phyloP scores from a whole-genome alignment of 2,113 vertebrate species.

The Taxidea taxus region DNA sequence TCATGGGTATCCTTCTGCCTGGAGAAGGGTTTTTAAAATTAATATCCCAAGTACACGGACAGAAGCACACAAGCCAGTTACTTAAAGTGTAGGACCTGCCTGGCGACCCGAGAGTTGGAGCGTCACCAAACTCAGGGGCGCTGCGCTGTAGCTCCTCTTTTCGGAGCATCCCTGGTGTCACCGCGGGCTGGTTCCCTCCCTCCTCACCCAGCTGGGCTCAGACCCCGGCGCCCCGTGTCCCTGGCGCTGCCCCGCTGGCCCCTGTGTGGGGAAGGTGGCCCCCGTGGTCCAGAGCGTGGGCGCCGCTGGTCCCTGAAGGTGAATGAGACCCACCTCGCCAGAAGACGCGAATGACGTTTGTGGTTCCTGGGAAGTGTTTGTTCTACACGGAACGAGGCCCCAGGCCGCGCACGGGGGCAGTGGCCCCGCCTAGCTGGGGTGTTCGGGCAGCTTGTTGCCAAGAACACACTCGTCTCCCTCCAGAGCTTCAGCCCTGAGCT shows the following conservation, averaged over 20 bases:
- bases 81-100: not conserved
- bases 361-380: rapidly evolving
- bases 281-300: not conserved
- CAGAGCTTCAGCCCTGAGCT: not conserved
- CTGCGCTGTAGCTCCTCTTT: not conserved
- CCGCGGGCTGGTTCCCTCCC: not conserved
- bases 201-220: not conserved
- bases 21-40: not conserved
- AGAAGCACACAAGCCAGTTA: not conserved
- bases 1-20: not conserved
- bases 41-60: not conserved
- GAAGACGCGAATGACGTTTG: rapidly evolving
- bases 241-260: rapidly evolving
- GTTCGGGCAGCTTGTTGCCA: rapidly evolving
- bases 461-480: not conserved
- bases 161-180: rapidly evolving
- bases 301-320: not conserved
- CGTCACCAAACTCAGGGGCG: not conserved
- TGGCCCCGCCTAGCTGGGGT: not conserved
- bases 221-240: not conserved
- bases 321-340: not conserved
- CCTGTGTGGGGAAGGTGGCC: not conserved
- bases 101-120: not conserved
- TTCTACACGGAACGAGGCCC: not conserved
- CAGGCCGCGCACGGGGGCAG: rapidly evolving